Percentiles rank a stretch among this genome's conserved stretches.
These are phyloP conservation scores for Prochilodus magdalenae DNA, from an alignment of 2,113 vertebrate species.

Conservation along the genomic window DNA sequence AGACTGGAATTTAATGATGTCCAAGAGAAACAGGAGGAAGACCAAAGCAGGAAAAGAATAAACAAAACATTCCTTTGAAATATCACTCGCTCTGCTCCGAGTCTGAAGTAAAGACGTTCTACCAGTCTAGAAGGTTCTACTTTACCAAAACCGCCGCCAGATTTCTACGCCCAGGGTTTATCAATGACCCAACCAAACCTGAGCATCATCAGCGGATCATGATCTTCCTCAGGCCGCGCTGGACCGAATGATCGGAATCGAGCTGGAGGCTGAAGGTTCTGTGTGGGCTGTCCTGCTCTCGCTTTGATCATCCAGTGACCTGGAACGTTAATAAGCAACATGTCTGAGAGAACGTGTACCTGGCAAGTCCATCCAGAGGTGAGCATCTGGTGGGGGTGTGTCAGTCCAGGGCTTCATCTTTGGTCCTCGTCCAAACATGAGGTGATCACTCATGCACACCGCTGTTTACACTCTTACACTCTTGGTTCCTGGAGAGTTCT, in stretches of 20 bases:
- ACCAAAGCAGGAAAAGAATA: neutral
- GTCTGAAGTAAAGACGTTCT: neutral
- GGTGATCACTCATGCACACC: neutral
- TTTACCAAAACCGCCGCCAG: neutral
- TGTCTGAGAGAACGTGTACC: conserved; percentile 21
- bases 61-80: neutral
- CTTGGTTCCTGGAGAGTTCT: no score
- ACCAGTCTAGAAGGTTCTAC: neutral
- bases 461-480: no score
- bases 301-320: conserved; percentile 25
- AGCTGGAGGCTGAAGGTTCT: neutral
- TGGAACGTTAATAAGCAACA: conserved; percentile 7
- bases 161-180: neutral
- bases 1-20: neutral
- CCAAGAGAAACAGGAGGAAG: neutral
- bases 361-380: conserved; percentile 5
- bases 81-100: neutral
- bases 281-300: neutral
- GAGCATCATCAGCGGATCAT: conserved; percentile 1
- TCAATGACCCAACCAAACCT: conserved; percentile 7
- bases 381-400: neutral
- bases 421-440: neutral
- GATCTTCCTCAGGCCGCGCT: no score
- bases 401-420: conserved; percentile 23
- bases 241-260: conserved; percentile 20